Percentiles rank a stretch among this genome's conserved stretches.
phyloP scores from a whole-genome alignment of 2,113 vertebrate species.

The Anseranas semipalmata region DNA sequence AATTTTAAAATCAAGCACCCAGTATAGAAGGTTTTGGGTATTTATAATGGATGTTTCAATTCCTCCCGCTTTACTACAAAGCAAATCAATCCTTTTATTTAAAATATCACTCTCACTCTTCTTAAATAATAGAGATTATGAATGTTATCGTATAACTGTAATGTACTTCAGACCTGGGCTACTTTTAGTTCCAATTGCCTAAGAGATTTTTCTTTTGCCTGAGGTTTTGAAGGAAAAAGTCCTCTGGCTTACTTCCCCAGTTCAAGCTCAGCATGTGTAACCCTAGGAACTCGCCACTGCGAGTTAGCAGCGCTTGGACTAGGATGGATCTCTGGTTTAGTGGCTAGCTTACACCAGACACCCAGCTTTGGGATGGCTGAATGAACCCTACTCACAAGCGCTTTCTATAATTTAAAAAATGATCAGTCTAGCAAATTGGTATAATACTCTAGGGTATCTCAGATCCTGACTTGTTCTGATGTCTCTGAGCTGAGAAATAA shows the following conservation, averaged over 20 bases:
- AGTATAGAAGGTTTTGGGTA: background rate
- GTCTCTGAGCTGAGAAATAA: conserved; percentile 40
- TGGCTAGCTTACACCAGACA: background rate
- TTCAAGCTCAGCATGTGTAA: background rate
- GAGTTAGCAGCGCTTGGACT: background rate
- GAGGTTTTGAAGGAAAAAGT: background rate
- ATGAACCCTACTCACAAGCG: fast-evolving
- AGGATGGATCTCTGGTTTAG: background rate
- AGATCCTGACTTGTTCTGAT: background rate
- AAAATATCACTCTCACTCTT: background rate
- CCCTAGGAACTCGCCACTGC: background rate
- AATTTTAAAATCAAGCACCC: background rate
- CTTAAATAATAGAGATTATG: background rate
- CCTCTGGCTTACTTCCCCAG: background rate
- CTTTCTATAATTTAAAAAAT: background rate
- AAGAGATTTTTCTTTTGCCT: background rate
- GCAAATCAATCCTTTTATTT: background rate
- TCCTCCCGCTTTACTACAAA: background rate
- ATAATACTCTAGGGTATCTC: background rate
- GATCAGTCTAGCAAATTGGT: background rate
- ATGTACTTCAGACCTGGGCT: background rate
- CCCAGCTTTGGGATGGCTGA: background rate
- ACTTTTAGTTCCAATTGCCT: background rate
- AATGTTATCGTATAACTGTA: background rate
- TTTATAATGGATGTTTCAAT: background rate